phyloP scores from a whole-genome alignment of 2,113 vertebrate genomes.

The Psettodes erumei region DNA sequence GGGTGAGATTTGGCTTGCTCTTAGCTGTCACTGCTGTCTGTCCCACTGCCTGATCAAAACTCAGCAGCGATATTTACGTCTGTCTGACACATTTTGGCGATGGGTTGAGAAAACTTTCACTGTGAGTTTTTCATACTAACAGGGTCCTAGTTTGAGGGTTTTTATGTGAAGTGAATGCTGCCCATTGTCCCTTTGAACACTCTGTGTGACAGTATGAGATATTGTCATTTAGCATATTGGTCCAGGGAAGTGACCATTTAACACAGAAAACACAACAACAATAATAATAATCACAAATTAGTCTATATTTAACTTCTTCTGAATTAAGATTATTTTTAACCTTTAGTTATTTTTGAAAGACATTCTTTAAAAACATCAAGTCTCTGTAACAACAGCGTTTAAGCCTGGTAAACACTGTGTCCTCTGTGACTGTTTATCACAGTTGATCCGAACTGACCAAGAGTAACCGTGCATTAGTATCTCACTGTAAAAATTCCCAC shows the following conservation, averaged over 20 bases:
- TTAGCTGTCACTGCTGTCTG: conserved; percentile 35
- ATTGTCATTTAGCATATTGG: conserved; percentile 15
- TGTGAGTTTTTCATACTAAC: conserved; percentile 60
- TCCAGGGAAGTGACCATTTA: neutral
- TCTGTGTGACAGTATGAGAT: conserved; percentile 35
- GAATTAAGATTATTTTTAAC: neutral
- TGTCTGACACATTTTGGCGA: conserved; percentile 54
- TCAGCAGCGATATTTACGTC: conserved; percentile 56
- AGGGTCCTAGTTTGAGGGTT: conserved; percentile 35
- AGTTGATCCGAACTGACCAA: conserved; percentile 37
- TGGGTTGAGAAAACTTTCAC: conserved; percentile 68
- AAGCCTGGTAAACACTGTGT: conserved; percentile 8
- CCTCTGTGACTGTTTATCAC: neutral
- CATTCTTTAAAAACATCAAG: neutral
- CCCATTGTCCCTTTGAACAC: conserved; percentile 43
- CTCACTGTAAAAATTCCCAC: conserved; percentile 36
- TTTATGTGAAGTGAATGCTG: conserved; percentile 53
- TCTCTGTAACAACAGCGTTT: neutral
- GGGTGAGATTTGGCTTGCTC: neutral
- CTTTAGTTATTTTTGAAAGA: neutral
- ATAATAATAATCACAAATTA: no score
- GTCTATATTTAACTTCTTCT: neutral
- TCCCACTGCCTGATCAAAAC: conserved; percentile 70
- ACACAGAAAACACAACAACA: neutral
- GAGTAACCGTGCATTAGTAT: neutral